Conservation (phyloP, 2,888 invertebrate genomes). For the Acrobasis repandana region DNA sequence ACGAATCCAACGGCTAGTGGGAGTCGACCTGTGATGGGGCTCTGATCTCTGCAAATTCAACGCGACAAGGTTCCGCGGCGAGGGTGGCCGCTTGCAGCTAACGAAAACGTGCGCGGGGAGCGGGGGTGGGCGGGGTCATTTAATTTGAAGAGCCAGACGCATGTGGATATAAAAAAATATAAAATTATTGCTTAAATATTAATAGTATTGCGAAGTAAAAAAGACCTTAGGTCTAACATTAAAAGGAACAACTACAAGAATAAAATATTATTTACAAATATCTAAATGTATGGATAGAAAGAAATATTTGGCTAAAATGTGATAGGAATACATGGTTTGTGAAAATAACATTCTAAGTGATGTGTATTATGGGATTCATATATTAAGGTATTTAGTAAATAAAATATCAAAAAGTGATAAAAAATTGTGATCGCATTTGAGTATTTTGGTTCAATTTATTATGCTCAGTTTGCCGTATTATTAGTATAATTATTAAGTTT, state of each 20-base stretch:
- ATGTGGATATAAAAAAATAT: conserved; percentile 52
- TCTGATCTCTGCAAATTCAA: conserved; percentile 46
- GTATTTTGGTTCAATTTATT: conserved; percentile 70
- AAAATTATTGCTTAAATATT: conserved; percentile 78
- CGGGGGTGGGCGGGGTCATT: conserved; percentile 36
- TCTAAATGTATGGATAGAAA: conserved; percentile 67
- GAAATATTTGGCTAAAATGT: conserved; percentile 81
- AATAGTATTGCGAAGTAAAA: conserved; percentile 78
- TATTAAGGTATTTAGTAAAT: conserved; percentile 45
- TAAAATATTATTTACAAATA: conserved; percentile 78
- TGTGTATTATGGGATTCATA: conserved; percentile 51
- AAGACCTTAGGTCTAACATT: conserved; percentile 75
- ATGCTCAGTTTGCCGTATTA: conserved; percentile 56
- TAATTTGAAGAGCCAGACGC: conserved; percentile 49
- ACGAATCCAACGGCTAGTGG: conserved; percentile 34
- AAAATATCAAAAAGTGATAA: conserved; percentile 56
- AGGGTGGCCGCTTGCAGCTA: conserved; percentile 31
- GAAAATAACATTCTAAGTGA: conserved; percentile 58
- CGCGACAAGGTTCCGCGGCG: conserved; percentile 37
- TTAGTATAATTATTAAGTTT: conserved; percentile 49
- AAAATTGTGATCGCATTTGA: conserved; percentile 71
- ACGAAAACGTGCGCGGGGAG: conserved; percentile 28
- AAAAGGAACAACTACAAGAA: conserved; percentile 75
- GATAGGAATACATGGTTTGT: conserved; percentile 70
- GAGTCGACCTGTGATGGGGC: conserved; percentile 31